Percentiles rank a stretch among this genome's conserved stretches.
phyloP scores from a whole-genome alignment of 2,113 vertebrate species.

The Panthera leo region DNA sequence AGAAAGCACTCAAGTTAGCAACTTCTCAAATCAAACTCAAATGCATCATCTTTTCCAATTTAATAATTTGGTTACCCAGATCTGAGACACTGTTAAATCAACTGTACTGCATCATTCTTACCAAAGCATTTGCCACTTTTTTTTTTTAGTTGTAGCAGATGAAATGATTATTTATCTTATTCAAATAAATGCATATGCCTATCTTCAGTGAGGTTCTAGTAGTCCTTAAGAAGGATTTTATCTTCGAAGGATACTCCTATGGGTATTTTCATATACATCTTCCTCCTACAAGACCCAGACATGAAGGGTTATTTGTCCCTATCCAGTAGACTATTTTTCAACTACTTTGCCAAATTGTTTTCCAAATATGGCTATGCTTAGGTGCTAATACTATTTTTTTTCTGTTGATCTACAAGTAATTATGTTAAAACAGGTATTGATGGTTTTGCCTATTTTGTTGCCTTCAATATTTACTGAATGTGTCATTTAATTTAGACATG shows the following conservation, averaged over 20 bases:
- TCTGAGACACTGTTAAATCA: background rate
- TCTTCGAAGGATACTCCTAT: background rate
- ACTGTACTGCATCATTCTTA: background rate
- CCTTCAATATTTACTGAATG: background rate
- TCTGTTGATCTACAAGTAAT: background rate
- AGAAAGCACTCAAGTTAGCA: background rate
- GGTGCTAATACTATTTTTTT: background rate
- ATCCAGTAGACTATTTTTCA: background rate
- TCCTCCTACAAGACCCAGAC: background rate
- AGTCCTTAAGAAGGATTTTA: background rate
- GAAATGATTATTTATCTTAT: background rate
- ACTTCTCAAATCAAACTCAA: background rate
- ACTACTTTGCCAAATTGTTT: background rate
- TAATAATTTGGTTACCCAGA: background rate
- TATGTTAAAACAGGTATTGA: background rate
- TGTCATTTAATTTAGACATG: background rate
- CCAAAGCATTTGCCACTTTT: background rate
- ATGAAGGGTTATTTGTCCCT: background rate
- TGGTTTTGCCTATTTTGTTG: background rate
- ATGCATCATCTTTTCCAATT: background rate
- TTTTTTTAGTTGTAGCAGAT: background rate
- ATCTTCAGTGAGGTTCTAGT: background rate
- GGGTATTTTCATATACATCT: fast-evolving
- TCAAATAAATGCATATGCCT: background rate
- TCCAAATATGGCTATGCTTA: background rate